Evolutionary conservation across 2,113 vertebrate species (phyloP).

Genomic region (Tachuris rubrigastra): DNA sequence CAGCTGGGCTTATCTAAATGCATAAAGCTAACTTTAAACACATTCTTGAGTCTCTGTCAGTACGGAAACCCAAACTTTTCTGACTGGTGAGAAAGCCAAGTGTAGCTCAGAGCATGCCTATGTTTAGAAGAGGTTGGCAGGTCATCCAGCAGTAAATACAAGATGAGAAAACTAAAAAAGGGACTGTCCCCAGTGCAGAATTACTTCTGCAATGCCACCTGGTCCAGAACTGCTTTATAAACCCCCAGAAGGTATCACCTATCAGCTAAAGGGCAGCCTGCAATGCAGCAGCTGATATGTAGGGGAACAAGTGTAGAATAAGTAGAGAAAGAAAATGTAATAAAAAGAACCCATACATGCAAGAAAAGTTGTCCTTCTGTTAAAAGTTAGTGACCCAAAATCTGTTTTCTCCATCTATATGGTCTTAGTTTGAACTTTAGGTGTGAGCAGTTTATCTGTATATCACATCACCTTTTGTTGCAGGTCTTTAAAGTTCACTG

Average conservation of each 20-base stretch:
- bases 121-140: background rate
- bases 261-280: background rate
- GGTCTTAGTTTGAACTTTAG: background rate
- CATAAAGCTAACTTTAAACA: background rate
- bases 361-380: background rate
- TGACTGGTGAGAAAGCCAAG: background rate
- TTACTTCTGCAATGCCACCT: constrained; percentile 28
- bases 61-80: background rate
- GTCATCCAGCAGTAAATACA: background rate
- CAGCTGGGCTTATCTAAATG: background rate
- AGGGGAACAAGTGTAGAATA: background rate
- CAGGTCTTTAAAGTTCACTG: background rate
- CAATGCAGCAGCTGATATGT: fast-evolving
- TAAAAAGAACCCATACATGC: background rate
- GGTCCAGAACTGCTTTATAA: background rate
- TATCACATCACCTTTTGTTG: background rate
- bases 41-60: background rate
- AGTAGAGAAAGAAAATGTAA: background rate
- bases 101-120: background rate
- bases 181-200: background rate
- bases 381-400: background rate
- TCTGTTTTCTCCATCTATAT: background rate
- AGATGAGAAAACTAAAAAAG: background rate
- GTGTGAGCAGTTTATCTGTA: background rate
- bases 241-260: background rate